These are phyloP conservation scores for Auanema freiburgensis DNA, from an alignment of 2,888 invertebrate species.

Conservation along the genomic window DNA sequence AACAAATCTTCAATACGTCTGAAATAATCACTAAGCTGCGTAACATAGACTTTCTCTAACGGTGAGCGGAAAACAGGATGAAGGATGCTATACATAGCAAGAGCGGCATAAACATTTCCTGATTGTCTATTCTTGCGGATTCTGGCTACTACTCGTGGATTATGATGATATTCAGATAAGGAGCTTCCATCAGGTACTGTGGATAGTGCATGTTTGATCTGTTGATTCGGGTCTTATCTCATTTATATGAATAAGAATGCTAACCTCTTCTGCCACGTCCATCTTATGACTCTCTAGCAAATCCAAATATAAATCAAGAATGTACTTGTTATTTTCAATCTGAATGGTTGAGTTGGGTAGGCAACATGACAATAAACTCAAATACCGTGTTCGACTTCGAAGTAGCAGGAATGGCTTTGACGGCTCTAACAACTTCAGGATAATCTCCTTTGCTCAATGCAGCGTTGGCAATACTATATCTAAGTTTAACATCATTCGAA, in stretches of 20 bases:
- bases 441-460: conserved; percentile 1
- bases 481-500: neutral
- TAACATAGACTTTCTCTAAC: neutral
- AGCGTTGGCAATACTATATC: conserved; percentile 5
- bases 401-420: neutral
- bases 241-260: neutral
- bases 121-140: conserved; percentile 3
- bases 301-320: conserved; percentile 3
- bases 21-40: neutral
- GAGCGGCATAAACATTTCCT: conserved; percentile 6
- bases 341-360: too few relatives aligned
- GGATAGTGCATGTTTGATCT: neutral
- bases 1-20: too few relatives aligned
- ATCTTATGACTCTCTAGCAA: neutral
- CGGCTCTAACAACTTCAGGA: neutral
- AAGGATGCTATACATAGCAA: conserved; percentile 11
- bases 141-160: conserved; percentile 3
- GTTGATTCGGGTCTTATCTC: neutral
- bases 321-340: conserved; percentile 8
- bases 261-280: conserved; percentile 10
- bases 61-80: conserved; percentile 6
- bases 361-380: too few relatives aligned
- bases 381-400: conserved; percentile 6
- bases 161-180: conserved; percentile 8
- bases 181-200: conserved; percentile 4